These are phyloP conservation scores for Lota lota DNA, from an alignment of 2,113 vertebrate genomes.

Conservation along the genomic window DNA sequence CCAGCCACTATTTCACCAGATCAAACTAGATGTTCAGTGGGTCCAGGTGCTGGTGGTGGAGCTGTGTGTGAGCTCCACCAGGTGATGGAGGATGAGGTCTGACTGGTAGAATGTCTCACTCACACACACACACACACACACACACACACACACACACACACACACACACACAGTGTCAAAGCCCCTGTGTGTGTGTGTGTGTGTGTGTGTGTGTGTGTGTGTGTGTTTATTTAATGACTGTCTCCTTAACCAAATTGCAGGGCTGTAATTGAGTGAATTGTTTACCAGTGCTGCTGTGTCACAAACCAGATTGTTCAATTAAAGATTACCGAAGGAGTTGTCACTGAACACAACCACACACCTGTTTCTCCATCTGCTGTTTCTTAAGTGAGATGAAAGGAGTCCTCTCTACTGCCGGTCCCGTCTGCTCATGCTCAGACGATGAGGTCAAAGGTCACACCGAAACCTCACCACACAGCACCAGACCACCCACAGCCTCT, in stretches of 20 bases:
- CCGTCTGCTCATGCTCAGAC: not conserved
- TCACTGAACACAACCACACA: not conserved
- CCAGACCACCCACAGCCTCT: too few species aligned
- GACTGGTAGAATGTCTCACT: too few species aligned
- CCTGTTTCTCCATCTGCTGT: not conserved
- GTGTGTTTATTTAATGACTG: not conserved
- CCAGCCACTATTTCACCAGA: too few species aligned
- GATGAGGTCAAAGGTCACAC: not conserved
- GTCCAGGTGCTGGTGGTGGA: too few species aligned
- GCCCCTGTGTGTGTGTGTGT: not conserved
- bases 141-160: too few species aligned
- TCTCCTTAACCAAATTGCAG: not conserved
- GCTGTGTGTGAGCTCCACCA: too few species aligned
- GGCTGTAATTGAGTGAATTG: slow-evolving; percentile 1
- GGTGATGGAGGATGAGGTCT: too few species aligned
- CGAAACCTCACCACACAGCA: too few species aligned
- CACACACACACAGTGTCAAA: not conserved
- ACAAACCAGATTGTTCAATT: not conserved
- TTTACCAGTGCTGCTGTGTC: not conserved
- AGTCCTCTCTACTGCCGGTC: not conserved
- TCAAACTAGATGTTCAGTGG: too few species aligned
- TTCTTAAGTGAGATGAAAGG: slow-evolving; percentile 1
- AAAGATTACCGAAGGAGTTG: slow-evolving; percentile 5
- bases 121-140: too few species aligned
- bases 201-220: not conserved